Conservation (phyloP, 2,113 vertebrate species). For the Oryzias javanicus region DNA sequence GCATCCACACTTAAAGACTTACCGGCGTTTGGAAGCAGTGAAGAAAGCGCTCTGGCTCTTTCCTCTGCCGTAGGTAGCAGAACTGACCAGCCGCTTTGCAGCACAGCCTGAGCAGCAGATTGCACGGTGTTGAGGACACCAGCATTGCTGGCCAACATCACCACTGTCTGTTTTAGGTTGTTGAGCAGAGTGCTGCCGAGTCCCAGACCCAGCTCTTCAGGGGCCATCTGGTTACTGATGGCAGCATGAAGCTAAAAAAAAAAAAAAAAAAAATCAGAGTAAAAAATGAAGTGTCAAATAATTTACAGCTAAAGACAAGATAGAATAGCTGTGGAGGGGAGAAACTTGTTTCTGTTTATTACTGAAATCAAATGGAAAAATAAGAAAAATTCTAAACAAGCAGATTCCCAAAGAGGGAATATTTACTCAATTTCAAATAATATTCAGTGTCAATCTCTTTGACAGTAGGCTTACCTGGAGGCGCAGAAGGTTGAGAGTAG, state of each 20-base stretch:
- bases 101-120: conserved; percentile 89
- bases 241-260: conserved; percentile 89
- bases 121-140: conserved; percentile 94
- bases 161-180: conserved; percentile 95
- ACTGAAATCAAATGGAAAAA: not conserved
- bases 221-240: conserved; percentile 96
- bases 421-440: not conserved
- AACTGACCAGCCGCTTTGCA: conserved; percentile 97
- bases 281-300: too few species aligned
- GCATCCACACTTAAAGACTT: conserved; percentile 15
- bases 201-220: conserved; percentile 90
- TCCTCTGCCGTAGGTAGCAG: conserved; percentile 95
- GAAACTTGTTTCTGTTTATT: too few species aligned
- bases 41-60: conserved; percentile 90
- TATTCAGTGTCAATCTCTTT: not conserved
- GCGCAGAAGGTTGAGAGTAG: conserved; percentile 89
- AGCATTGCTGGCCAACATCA: conserved; percentile 91
- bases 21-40: conserved; percentile 93
- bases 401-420: not conserved
- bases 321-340: too few species aligned
- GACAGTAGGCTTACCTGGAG: conserved; percentile 82
- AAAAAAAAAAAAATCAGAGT: not conserved
- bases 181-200: conserved; percentile 91
- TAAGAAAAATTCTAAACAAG: not conserved
- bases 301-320: too few species aligned